Conservation (phyloP, 2,797 vertebrate genomes). For the Huso huso region DNA sequence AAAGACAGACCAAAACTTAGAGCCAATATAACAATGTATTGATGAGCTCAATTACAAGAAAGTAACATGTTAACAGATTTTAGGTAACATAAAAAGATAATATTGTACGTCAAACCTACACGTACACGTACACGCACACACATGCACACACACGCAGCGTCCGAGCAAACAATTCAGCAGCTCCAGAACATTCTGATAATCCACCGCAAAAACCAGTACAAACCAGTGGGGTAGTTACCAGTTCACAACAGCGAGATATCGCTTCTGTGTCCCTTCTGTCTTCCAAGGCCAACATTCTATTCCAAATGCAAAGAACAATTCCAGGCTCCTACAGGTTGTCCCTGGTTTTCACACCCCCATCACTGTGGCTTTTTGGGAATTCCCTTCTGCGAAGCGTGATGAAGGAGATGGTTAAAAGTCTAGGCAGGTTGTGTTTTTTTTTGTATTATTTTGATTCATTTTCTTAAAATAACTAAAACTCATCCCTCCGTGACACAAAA, state of each 20-base stretch:
- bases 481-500: conserved; percentile 17
- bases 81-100: conserved; percentile 45
- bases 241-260: conserved; percentile 29
- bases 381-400: conserved; percentile 28
- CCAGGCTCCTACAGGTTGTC: not conserved
- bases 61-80: too few relatives aligned
- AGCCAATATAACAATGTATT: too few relatives aligned
- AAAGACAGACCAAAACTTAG: too few relatives aligned
- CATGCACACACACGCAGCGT: conserved; percentile 28
- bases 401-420: not conserved
- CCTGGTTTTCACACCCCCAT: not conserved
- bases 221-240: conserved; percentile 16
- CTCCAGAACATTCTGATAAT: conserved; percentile 20
- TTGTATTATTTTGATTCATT: conserved; percentile 32
- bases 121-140: conserved; percentile 31
- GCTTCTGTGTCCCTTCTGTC: conserved; percentile 25
- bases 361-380: conserved; percentile 8
- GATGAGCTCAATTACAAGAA: too few relatives aligned
- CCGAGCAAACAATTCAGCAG: conserved; percentile 27
- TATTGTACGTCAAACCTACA: conserved; percentile 53
- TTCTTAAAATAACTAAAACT: conserved; percentile 37
- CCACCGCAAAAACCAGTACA: conserved; percentile 23
- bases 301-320: not conserved
- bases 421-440: conserved; percentile 14
- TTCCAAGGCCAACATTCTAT: conserved; percentile 19